phyloP scores from a whole-genome alignment of 2,797 vertebrate species.

The Dallia pectoralis region DNA sequence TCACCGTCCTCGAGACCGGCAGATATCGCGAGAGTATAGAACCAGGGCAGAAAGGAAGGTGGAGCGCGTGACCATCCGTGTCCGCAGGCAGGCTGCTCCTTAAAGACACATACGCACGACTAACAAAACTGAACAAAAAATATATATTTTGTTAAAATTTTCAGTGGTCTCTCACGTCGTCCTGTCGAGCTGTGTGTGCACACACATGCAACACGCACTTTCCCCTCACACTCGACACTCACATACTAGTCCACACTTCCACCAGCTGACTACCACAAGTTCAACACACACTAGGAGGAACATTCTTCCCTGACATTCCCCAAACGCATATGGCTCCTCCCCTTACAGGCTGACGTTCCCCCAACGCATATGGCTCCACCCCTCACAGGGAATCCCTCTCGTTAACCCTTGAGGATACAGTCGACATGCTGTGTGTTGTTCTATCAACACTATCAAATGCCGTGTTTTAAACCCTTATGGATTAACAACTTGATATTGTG shows the following conservation, averaged over 20 bases:
- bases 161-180: conserved; percentile 53
- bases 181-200: neutral
- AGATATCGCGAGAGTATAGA: conserved; percentile 19
- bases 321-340: conserved; percentile 34
- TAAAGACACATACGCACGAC: neutral
- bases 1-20: conserved; percentile 34
- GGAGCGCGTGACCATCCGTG: neutral
- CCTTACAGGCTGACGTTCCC: conserved; percentile 50
- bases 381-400: conserved; percentile 49
- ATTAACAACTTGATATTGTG: too few relatives aligned
- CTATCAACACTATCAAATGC: neutral
- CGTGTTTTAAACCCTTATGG: too few relatives aligned
- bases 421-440: neutral
- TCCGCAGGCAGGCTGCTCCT: neutral
- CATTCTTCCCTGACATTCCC: conserved; percentile 50
- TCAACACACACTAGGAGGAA: conserved; percentile 30
- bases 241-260: conserved; percentile 42
- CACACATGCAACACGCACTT: neutral
- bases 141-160: too few relatives aligned
- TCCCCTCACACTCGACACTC: neutral
- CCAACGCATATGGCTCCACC: conserved; percentile 34
- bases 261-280: conserved; percentile 57
- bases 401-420: conserved; percentile 36
- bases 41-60: conserved; percentile 9
- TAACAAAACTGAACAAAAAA: neutral